Evolutionary conservation across 2,113 vertebrate species (phyloP).

Genomic region (Saimiri boliviensis): DNA sequence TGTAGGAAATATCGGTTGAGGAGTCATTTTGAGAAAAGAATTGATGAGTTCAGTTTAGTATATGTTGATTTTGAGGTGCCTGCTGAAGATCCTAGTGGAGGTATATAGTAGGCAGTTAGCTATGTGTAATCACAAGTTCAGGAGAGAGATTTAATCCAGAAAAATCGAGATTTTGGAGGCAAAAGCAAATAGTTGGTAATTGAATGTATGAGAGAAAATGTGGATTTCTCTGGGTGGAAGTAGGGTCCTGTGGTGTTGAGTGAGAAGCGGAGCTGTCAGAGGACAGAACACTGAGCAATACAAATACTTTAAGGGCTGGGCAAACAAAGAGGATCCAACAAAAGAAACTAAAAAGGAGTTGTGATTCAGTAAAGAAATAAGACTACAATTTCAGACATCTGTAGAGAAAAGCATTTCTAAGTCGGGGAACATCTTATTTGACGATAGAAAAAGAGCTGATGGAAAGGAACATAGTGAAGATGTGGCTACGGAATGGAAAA

Average conservation of each 20-base stretch:
- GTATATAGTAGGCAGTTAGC: background rate
- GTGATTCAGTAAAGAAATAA: background rate
- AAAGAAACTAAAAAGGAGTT: background rate
- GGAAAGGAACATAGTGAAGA: background rate
- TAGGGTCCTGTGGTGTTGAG: background rate
- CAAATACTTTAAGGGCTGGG: background rate
- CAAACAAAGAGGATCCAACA: background rate
- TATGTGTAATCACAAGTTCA: slow-evolving; percentile 10
- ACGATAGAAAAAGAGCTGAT: background rate
- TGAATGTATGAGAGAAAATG: slow-evolving; percentile 24
- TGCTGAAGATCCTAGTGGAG: background rate
- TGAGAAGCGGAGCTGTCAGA: background rate
- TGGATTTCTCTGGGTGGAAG: background rate
- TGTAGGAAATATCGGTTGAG: background rate
- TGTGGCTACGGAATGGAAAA: background rate
- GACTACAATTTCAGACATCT: background rate
- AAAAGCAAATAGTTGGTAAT: background rate
- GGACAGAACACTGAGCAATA: background rate
- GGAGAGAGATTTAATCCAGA: background rate
- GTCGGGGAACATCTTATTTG: background rate
- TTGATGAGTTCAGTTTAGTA: background rate
- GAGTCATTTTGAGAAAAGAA: background rate
- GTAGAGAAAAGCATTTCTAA: slow-evolving; percentile 4
- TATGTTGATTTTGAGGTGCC: background rate
- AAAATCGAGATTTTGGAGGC: background rate